Conservation (phyloP, 2,888 invertebrate species). For the Volucella bombylans region DNA sequence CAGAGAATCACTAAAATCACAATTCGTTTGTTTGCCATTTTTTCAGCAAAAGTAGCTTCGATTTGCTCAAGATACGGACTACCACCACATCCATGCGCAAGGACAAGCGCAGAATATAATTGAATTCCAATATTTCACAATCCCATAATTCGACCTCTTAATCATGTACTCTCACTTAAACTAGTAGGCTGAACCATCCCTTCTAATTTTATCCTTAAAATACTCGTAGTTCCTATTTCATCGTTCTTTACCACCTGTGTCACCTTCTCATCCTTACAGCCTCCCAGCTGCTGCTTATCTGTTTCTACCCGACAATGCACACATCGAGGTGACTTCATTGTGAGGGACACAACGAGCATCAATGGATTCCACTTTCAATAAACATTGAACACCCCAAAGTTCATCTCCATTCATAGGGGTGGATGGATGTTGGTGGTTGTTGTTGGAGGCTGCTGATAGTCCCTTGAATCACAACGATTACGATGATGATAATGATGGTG, state of each 20-base stretch:
- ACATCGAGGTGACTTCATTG: conserved; percentile 47
- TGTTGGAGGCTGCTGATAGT: not conserved
- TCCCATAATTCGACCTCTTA: not conserved
- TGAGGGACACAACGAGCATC: conserved; percentile 42
- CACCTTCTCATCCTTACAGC: conserved; percentile 29
- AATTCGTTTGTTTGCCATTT: no score
- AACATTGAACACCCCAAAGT: conserved; percentile 25
- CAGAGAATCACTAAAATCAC: no score
- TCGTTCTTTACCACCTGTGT: not conserved
- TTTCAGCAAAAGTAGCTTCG: no score
- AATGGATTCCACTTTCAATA: conserved; percentile 33
- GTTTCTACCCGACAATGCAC: conserved; percentile 26
- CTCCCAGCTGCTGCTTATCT: conserved; percentile 6
- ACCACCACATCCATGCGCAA: not conserved
- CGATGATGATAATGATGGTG: conserved; percentile 30
- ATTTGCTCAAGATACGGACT: no score
- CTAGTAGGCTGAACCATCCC: not conserved
- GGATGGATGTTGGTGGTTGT: not conserved
- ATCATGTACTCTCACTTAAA: not conserved
- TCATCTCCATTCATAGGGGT: not conserved
- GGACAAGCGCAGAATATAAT: not conserved
- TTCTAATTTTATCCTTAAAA: conserved; percentile 26
- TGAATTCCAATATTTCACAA: not conserved
- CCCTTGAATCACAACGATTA: conserved; percentile 24
- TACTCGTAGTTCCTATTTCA: conserved; percentile 59